Evolutionary conservation across 2,113 vertebrate species (phyloP), one percentile per base, ranked within the genome.

Genomic region (Microcebus ravelobensis): DNA sequence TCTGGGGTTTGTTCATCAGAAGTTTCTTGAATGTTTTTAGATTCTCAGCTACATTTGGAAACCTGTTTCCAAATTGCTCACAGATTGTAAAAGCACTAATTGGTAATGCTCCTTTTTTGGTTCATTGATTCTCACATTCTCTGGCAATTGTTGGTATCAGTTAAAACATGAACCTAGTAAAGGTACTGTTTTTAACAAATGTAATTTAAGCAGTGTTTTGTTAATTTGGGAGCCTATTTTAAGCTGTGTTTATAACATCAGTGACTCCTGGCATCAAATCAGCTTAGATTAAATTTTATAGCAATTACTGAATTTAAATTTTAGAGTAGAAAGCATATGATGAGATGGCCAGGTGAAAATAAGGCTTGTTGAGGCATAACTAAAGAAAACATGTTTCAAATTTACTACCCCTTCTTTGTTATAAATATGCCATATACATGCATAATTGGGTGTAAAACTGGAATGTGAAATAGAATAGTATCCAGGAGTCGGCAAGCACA

Each of bases 61-160:
- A 95, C 39, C 52, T 70, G 50, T 81, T 94, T 83, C 36, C 57
- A 95, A 97, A 96, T 87, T 96, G 87, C 42, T 94, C 92, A 82
- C 95, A 96, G 84, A 97, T 95, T 79, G 81, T 59, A 90, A 92
- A 94, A 88, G 59, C 10, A 45, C 84, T 97, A 97, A 97, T 94
- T 91, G n/a, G 50, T 61, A 81, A 85, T 90, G 34, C 59, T 95
- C 63, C 21, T 87, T 92, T 88, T 88, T 74, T 50, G 52, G 48
- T 87, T 96, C 92, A 96, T 39, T 82, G 92, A 90, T 45, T 95
- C 59, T 21, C 27, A 87, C 3, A 36, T 94, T 90, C 34, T 90
- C 52, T 88, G 80, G 81, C 59, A 92, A 59, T 91, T 95, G 52
- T 67, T 85, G 29, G 50, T 68, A 84, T 94, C 77, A 90, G 74